phyloP scores from a whole-genome alignment of 2,113 vertebrate species.

The Capreolus pygargus region DNA sequence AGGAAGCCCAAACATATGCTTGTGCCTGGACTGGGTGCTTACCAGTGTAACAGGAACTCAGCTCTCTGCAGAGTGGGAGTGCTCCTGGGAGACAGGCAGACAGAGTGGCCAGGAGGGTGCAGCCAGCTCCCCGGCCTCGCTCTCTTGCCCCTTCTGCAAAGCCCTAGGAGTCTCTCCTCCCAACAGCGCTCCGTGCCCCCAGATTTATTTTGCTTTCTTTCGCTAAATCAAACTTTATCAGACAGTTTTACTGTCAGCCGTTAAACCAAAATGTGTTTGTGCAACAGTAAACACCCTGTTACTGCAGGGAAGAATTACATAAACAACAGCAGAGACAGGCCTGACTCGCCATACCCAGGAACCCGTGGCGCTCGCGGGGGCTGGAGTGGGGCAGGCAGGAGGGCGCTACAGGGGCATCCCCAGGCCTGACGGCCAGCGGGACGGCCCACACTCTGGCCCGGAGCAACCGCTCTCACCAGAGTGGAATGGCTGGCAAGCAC shows the following conservation, averaged over 20 bases:
- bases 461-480: background rate
- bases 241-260: conserved; percentile 88
- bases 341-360: conserved; percentile 33
- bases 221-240: conserved; percentile 89
- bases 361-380: background rate
- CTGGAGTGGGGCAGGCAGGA: background rate
- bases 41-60: background rate
- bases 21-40: background rate
- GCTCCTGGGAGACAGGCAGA: background rate
- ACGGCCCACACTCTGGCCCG: background rate
- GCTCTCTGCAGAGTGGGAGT: background rate
- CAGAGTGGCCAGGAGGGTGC: background rate
- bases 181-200: conserved; percentile 80
- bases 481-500: background rate
- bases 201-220: conserved; percentile 87
- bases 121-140: accelerated
- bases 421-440: background rate
- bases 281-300: conserved; percentile 89
- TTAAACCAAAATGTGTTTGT: conserved; percentile 88
- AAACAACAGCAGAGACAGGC: conserved; percentile 78
- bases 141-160: background rate
- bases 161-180: conserved; percentile 74
- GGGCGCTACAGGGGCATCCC: background rate
- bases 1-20: background rate
- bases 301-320: conserved; percentile 86